These are phyloP conservation scores for Drosophila subquinaria DNA, from an alignment of 2,888 invertebrate genomes.

Conservation along the genomic window DNA sequence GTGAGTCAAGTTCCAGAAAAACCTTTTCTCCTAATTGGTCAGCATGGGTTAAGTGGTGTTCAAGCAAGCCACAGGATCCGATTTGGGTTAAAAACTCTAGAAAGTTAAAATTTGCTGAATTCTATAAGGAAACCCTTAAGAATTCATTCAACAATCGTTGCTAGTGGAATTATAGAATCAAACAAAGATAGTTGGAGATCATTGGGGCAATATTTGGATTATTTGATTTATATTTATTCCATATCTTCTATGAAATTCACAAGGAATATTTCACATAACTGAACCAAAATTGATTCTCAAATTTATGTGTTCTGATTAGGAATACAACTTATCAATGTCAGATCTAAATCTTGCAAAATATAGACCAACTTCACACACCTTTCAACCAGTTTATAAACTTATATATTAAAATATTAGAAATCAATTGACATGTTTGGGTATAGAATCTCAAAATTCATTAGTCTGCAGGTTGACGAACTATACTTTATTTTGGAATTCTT, in stretches of 20 bases:
- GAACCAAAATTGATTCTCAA: not conserved
- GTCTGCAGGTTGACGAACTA: too few species aligned
- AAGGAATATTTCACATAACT: not conserved
- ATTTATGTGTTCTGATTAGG: not conserved
- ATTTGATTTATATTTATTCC: not conserved
- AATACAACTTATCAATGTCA: not conserved
- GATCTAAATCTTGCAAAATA: not conserved
- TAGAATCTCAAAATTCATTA: too few species aligned
- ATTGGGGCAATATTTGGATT: not conserved
- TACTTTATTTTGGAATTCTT: too few species aligned
- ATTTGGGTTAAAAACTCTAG: not conserved
- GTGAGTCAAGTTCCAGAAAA: slow-evolving; percentile 66
- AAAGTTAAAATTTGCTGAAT: not conserved
- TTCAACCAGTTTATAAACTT: too few species aligned
- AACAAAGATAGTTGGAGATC: not conserved
- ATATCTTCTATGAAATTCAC: not conserved
- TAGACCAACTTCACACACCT: not conserved
- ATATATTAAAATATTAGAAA: too few species aligned
- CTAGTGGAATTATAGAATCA: not conserved
- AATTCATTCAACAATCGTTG: not conserved
- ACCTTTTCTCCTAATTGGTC: not conserved
- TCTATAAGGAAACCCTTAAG: not conserved
- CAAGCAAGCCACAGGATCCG: too few species aligned
- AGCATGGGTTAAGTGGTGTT: not conserved
- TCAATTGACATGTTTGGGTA: too few species aligned